These are phyloP conservation scores for Asobara japonica DNA, from an alignment of 1,140 invertebrate species.

Conservation along the genomic window DNA sequence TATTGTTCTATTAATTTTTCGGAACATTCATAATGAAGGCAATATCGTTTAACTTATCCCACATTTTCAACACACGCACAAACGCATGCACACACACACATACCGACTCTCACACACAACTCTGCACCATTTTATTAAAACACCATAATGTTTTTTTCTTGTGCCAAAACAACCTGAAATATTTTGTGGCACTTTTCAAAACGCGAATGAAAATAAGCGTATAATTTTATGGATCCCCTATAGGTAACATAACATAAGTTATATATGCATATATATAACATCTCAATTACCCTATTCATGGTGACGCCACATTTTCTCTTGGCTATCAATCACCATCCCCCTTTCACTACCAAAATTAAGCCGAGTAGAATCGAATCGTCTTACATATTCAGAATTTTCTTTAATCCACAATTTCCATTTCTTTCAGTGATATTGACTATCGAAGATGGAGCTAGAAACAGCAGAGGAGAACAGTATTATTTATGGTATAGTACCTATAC, in stretches of 20 bases:
- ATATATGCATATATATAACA: background rate
- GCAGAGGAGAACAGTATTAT: background rate
- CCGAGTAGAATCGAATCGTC: background rate
- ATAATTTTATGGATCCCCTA: no score
- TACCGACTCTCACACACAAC: no score
- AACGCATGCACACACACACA: no score
- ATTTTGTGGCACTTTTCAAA: no score
- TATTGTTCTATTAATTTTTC: no score
- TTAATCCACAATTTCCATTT: background rate
- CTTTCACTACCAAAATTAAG: constrained; percentile 2
- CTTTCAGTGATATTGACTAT: background rate
- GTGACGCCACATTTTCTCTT: background rate
- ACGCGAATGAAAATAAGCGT: no score
- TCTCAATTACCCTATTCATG: constrained; percentile 8
- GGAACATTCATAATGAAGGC: no score
- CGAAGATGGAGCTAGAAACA: background rate
- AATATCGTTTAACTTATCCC: no score
- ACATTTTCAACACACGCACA: no score
- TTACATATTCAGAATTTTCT: background rate
- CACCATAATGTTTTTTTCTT: no score
- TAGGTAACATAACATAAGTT: background rate
- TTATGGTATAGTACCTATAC: constrained; percentile 1
- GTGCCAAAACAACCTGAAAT: no score
- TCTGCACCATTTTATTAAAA: no score
- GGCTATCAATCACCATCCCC: background rate